Conservation (phyloP, 1,140 invertebrate species). For the Parapsyche elsis region DNA sequence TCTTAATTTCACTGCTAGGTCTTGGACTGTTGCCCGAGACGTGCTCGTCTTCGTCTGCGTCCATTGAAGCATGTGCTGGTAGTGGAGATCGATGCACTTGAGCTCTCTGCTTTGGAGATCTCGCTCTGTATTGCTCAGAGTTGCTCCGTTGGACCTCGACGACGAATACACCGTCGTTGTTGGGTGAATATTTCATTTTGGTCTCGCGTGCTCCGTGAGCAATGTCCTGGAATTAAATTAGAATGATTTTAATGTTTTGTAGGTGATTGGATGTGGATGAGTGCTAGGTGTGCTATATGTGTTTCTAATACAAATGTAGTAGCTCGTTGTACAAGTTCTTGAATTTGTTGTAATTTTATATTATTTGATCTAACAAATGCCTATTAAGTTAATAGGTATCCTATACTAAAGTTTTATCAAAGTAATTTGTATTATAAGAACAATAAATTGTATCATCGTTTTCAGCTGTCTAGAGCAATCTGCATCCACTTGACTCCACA, state of each 20-base stretch:
- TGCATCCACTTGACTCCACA: no score
- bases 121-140: slow-evolving; percentile 57
- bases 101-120: slow-evolving; percentile 68
- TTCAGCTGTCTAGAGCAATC: no score
- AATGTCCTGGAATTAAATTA: slow-evolving; percentile 69
- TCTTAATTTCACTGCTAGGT: slow-evolving; percentile 58
- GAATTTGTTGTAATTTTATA: no score
- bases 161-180: slow-evolving; percentile 81
- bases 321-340: no score
- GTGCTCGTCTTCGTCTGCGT: slow-evolving; percentile 60
- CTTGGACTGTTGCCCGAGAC: slow-evolving; percentile 65
- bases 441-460: no score
- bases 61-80: slow-evolving; percentile 54
- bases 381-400: no score
- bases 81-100: slow-evolving; percentile 68
- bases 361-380: no score
- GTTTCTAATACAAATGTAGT: no score
- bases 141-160: slow-evolving; percentile 74
- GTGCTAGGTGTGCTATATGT: no score
- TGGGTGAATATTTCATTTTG: slow-evolving; percentile 75
- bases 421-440: no score
- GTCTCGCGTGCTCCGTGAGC: slow-evolving; percentile 74
- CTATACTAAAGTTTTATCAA: no score
- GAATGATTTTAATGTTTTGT: neutral
- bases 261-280: no score